Evolutionary conservation across 2,797 vertebrate species (phyloP).

Genomic region (Anableps anableps): DNA sequence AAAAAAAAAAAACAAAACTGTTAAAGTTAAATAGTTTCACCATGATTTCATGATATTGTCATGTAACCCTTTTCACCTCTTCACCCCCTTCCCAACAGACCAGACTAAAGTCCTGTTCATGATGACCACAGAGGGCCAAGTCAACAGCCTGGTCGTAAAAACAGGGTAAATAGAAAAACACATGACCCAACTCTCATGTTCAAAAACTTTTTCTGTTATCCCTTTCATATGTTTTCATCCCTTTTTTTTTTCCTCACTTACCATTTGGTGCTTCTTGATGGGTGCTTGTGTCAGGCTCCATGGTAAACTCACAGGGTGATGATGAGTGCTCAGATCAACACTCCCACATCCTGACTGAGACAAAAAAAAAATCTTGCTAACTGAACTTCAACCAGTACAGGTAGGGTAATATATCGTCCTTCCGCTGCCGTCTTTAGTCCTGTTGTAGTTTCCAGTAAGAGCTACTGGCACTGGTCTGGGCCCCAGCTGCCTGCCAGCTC

Average conservation of each 20-base stretch:
- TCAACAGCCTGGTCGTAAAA: constrained; percentile 43
- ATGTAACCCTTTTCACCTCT: constrained; percentile 54
- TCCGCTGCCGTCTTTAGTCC: constrained; percentile 10
- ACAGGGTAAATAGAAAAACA: constrained; percentile 48
- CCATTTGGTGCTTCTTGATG: constrained; percentile 86
- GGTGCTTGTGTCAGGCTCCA: constrained; percentile 87
- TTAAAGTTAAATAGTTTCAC: constrained; percentile 13
- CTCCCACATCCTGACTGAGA: constrained; percentile 57
- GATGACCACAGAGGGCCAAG: constrained; percentile 59
- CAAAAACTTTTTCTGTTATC: constrained; percentile 22
- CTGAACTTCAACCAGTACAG: constrained; percentile 15
- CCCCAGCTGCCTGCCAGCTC: constrained; percentile 72
- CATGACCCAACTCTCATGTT: constrained; percentile 37
- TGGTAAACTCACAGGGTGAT: constrained; percentile 74
- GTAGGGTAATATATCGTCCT: constrained; percentile 21
- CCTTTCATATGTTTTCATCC: constrained; percentile 11
- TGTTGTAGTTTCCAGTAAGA: constrained; percentile 44
- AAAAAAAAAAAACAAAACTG: neutral
- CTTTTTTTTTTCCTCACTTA: constrained; percentile 77
- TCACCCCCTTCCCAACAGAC: constrained; percentile 41
- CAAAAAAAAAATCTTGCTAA: constrained; percentile 7
- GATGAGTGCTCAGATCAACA: constrained; percentile 43
- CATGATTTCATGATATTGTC: constrained; percentile 53
- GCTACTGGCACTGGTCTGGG: constrained; percentile 66
- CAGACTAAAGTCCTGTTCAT: constrained; percentile 70